Base-by-base conservation (phyloP, 2,888 invertebrate species). In the Agrochola lychnidis region DNA sequence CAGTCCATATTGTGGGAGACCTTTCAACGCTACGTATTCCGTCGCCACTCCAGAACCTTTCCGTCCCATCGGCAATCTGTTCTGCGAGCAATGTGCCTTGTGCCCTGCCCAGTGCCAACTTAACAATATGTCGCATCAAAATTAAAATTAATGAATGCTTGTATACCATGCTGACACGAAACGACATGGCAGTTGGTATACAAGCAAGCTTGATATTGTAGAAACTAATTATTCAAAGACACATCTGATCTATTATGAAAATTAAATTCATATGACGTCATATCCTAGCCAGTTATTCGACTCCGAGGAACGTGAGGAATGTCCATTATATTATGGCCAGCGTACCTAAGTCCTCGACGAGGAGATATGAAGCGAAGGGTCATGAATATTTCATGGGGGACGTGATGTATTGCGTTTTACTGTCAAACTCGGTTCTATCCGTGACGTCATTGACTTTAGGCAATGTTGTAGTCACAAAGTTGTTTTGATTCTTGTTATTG, bases 351-450 rank as follows among this genome's bases (percentile, higher is more conserved):
- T 70, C 64, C 73, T 66, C 62, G n/a, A 36, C 62, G 51, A 56
- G 9, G 51, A 67, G 79, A 79, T 84, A 82, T 84, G 67, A 82
- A 36, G 51, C 76, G 56, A 74, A 36, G 53, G 12, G 7, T 70
- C 76, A 81, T 86, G 75, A 81, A 81, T 78, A 85, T 81, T 84
- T 79, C 69, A 87, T 87, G 25, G 14, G 0, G 25, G 5, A 83
- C 79, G 79, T 83, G 87, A 86, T 78, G 64, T 63, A 83, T 73
- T 72, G 74, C 62, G 61, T 36, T 22, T 45, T 40, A 72, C 40
- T 70, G 61, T 51, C 70, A 7, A 67, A 63, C 48, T 78, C 42
- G 14, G 62, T 40, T 40, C 12, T 72, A 56, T 76, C 76, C 25
- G 25, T 82, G 59, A 82, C 76, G 51, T 78, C 76, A 78, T 64